phyloP scores from a whole-genome alignment of 2,797 vertebrate species.

The Pempheris klunzingeri region DNA sequence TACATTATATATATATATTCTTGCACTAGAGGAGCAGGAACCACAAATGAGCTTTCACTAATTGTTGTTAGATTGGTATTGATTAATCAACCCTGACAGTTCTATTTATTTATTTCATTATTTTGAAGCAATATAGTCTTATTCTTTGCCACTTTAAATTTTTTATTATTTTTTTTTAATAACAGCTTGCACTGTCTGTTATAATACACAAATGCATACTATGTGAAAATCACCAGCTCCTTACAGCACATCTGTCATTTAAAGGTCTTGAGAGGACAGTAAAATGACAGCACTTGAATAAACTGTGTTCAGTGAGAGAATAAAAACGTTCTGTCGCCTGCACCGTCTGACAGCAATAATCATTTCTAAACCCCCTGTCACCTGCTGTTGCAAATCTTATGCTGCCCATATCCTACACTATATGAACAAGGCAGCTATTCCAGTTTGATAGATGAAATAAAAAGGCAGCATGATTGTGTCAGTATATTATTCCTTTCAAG shows the following conservation, averaged over 20 bases:
- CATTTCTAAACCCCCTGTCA: slow-evolving; percentile 36
- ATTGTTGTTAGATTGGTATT: neutral
- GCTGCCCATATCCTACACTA: slow-evolving; percentile 3
- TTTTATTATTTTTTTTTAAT: neutral
- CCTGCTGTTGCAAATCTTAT: slow-evolving; percentile 38
- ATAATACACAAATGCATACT: neutral
- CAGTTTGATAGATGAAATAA: slow-evolving; percentile 58
- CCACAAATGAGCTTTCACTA: neutral
- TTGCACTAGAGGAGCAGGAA: neutral
- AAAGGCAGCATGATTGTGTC: slow-evolving; percentile 42
- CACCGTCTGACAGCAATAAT: slow-evolving; percentile 46
- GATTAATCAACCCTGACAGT: neutral
- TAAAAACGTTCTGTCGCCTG: slow-evolving; percentile 31
- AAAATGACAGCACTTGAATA: slow-evolving; percentile 43
- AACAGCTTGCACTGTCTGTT: neutral
- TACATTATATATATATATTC: too few relatives aligned
- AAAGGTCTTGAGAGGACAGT: slow-evolving; percentile 40
- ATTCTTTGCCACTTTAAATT: neutral
- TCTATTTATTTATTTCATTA: neutral
- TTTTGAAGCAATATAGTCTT: neutral
- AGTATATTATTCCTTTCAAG: slow-evolving; percentile 51
- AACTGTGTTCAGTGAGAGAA: slow-evolving; percentile 34
- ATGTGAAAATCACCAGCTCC: slow-evolving; percentile 2
- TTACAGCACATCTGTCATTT: slow-evolving; percentile 27
- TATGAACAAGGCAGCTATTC: slow-evolving; percentile 45